Evolutionary conservation across 1,140 invertebrate species (phyloP), one percentile per base, ranked within the genome.

Genomic region (Latrodectus geometricus): DNA sequence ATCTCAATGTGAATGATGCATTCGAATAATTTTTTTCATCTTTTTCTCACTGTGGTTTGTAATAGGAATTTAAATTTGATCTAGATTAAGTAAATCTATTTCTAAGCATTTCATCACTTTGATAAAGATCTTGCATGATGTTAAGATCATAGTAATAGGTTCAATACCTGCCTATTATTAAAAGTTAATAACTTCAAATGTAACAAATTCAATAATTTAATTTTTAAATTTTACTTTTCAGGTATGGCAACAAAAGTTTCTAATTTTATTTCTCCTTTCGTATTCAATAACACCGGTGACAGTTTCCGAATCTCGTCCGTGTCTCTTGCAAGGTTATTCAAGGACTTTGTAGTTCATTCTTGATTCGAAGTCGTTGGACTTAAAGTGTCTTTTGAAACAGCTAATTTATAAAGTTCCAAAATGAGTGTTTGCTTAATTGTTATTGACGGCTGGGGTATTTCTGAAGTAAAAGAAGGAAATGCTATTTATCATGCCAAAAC

Each of bases 401-500:
- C n/a, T 65, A 3, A 35, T 35, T 35, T 35, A 5, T 70, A 8
- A 12, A 15, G 61, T 73, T 79, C 49, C 49, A 77, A 89, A 69
- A 88, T 88, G 74, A 91, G 90, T 80, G 92, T 92, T 35, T 92
- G 92, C 84, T 87, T 92, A 7, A 90, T 92, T 84, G 92, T 92
- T n/a, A 92, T 92, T 79, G 91, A 92, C 85, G 91, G 91, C 15
- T 92, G 91, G 91, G 91, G 91, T 17, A 77, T 92, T 35, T 90
- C 90, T 8, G 91, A 92, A 35, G 91, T 92, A 20, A 87, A 79
- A 14, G 89, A 91, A 83, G 90, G 91, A 14, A 92, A 92, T 89
- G 91, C 91, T 12, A 92, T 92, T 81, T 61, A 82, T 7, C 88
- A 91, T 86, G 91, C 92, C 3, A 88, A 91, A 49, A 92, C 92